phyloP scores from a whole-genome alignment of 2,797 vertebrate species.

The Xenentodon cancila region DNA sequence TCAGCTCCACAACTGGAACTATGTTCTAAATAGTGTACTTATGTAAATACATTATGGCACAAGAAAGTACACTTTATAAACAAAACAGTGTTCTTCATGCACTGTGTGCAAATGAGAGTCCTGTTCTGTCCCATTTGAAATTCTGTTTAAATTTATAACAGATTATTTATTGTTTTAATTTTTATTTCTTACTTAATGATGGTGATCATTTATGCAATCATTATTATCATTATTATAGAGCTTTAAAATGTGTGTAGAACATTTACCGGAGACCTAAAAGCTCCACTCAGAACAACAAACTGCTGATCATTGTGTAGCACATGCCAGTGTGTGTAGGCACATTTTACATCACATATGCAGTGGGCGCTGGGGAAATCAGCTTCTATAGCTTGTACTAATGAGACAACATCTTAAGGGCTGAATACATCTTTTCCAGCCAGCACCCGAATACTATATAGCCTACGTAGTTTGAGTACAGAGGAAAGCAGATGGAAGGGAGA shows the following conservation, averaged over 20 bases:
- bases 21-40: too few species aligned
- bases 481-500: conserved; percentile 36
- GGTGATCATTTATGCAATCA: too few species aligned
- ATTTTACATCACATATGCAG: conserved; percentile 38
- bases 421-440: conserved; percentile 23
- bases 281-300: conserved; percentile 19
- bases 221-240: too few species aligned
- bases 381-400: conserved; percentile 38
- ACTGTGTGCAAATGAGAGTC: too few species aligned
- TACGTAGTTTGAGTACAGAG: conserved; percentile 35
- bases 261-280: too few species aligned
- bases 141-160: neutral
- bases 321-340: neutral
- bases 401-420: conserved; percentile 50
- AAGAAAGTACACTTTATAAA: too few species aligned
- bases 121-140: neutral
- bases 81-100: too few species aligned
- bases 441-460: conserved; percentile 13
- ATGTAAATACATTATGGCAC: too few species aligned
- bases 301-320: conserved; percentile 23
- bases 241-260: too few species aligned
- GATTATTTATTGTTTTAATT: too few species aligned
- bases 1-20: too few species aligned
- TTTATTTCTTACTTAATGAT: too few species aligned
- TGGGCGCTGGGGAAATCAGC: conserved; percentile 57